Base-by-base conservation (phyloP, 2,888 invertebrate species). In the Aphidius colemani region DNA sequence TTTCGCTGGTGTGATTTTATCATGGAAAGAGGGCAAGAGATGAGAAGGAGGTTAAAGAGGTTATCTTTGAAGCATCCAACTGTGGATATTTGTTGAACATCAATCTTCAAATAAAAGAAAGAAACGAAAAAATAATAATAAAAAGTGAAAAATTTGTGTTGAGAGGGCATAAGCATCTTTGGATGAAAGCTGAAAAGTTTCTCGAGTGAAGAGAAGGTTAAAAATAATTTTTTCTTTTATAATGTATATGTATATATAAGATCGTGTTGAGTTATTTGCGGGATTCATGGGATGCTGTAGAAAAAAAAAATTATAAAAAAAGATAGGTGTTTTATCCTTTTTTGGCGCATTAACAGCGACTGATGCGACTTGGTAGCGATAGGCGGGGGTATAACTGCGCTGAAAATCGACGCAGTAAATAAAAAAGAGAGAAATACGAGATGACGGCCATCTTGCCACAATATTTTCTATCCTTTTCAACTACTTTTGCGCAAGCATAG, bases 381-480 rank as follows among this genome's bases (percentile, higher is more conserved):
- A 30, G 30, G 30, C 30, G 3, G 30, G 30, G 30, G 30, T 30
- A 30, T 30, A 30, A 30, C 30, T 30, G 30, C 30, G 30, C 30
- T 30, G 3, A 1, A 30, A 30, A 30, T 2, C 30, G 5, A 30
- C 30, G 3, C 30, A 30, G 30, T 30, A 18, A 7, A 30, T 4
- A 50, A 30, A 13, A 50, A 8, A 62, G 45, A 40, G 41, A 62
- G 53, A 48, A 61, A 66, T 60, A 62, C 64, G 57, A 41, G 44
- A 44, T 59, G 49, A 65, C 69, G 66, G 69, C 67, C 69, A 69
- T 69, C 60, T 69, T 69, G 67, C 65, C 49, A 51, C 51, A 57
- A 62, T 64, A 61, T 62, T 59, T 46, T 55, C 50, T 55, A 60
- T 30, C 57, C 59, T 51, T 59, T n/a, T 39, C 5, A 30, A 30